Evolutionary conservation across 1,140 invertebrate species (phyloP).

Genomic region (Trichogramma pretiosum): DNA sequence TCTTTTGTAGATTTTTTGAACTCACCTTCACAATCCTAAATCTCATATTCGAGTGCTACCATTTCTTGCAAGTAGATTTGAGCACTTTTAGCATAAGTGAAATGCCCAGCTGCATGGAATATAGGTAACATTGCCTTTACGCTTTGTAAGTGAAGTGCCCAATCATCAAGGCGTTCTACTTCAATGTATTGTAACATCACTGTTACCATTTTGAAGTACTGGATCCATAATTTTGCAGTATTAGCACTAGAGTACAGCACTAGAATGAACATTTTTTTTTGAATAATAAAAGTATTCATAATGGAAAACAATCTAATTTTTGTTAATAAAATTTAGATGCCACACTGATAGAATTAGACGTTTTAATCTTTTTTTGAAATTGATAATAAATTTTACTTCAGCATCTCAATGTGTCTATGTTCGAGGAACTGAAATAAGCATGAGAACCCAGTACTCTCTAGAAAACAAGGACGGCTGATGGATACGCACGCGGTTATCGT

Average conservation of each 20-base stretch:
- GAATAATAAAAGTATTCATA: neutral
- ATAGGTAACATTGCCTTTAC: slow-evolving; percentile 23
- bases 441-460: too few species aligned
- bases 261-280: too few species aligned
- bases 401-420: too few species aligned
- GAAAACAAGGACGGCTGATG: too few species aligned
- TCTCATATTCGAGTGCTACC: slow-evolving; percentile 22
- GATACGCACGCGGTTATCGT: too few species aligned
- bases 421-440: too few species aligned
- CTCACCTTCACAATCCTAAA: slow-evolving; percentile 24
- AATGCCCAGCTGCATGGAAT: slow-evolving; percentile 19
- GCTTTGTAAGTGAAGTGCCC: slow-evolving; percentile 11
- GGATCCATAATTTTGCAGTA: slow-evolving; percentile 25
- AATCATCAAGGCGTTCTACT: slow-evolving; percentile 19
- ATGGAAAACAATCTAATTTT: neutral
- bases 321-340: neutral
- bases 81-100: slow-evolving; percentile 15
- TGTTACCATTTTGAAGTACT: slow-evolving; percentile 14
- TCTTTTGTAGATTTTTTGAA: slow-evolving; percentile 24
- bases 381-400: too few species aligned
- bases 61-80: slow-evolving; percentile 25
- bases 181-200: slow-evolving; percentile 13
- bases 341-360: neutral
- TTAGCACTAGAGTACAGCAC: too few species aligned
- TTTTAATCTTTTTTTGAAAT: neutral